Conservation (phyloP, 1,140 invertebrate species). For the Musca domestica region DNA sequence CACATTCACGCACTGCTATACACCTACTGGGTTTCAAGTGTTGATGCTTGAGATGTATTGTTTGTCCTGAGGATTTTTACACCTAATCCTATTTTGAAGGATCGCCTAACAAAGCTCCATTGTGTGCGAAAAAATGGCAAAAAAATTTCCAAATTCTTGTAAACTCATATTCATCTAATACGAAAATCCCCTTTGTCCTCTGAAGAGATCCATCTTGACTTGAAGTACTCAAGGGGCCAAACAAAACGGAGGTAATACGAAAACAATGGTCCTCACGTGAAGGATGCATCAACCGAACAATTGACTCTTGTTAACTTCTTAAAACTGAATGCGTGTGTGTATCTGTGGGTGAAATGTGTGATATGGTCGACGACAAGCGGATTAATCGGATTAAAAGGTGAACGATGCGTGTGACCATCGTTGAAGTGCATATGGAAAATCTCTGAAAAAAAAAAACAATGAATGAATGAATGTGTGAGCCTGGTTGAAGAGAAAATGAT, state of each 20-base stretch:
- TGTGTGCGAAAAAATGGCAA: not conserved
- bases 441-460: not conserved
- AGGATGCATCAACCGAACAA: not conserved
- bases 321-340: not conserved
- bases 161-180: conserved; percentile 10
- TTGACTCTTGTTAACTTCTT: not conserved
- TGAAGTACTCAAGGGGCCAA: no score
- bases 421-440: no score
- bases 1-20: no score
- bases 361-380: conserved; percentile 18
- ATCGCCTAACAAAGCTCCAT: conserved; percentile 3
- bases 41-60: conserved; percentile 2
- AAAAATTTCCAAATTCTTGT: not conserved
- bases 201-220: not conserved
- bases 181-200: not conserved
- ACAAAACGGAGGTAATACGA: no score
- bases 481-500: no score
- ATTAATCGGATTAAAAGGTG: conserved; percentile 13
- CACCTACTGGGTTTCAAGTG: not conserved
- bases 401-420: no score
- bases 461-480: conserved; percentile 8
- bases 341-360: conserved; percentile 8
- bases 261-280: no score
- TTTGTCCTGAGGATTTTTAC: not conserved
- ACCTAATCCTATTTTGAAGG: conserved; percentile 12